Evolutionary conservation across 2,113 vertebrate genomes (phyloP), one percentile per base, ranked within the genome.

Genomic region (Brachypteracias leptosomus): DNA sequence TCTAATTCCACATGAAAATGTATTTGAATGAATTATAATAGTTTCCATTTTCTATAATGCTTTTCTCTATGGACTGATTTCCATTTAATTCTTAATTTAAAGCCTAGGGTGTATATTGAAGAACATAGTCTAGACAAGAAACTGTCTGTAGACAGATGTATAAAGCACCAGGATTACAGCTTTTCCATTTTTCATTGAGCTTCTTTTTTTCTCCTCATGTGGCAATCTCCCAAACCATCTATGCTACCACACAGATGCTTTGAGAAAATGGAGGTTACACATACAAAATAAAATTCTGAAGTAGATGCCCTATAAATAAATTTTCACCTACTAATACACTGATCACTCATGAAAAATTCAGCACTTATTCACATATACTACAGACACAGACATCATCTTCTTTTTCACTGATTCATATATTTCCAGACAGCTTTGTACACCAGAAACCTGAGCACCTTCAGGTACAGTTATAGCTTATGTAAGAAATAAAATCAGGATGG

Each of bases 1-100:
- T 76, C 19, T 76, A 85, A 59, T 86, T 88, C 82, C 59, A 73
- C 35, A 71, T 42, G 47, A 67, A 86, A 83, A 84, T 40, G 1
- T 33, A 71, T 90, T 92, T 86, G 20, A 92, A 92, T 47, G 2
- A 92, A 92, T 80, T 77, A 70, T 59, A 18, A 38, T 21, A 1
- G 9, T 83, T 94, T 83, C 42, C 17, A 10, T 35, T 8, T 59
- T 85, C 65, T 66, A 12, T n/a, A 67, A 66, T 25, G 5, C 2
- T 91, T 89, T 91, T 52, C 42, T 87, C 42, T 76, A 6, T 28
- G 59, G 79, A 62, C 31, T 51, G 20, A 82, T 79, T 86, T 86
- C 20, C 16, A 71, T 82, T 80, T 62, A 85, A 77, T 77, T 73
- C 38, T 92, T 88, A 76, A 73, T 88, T 84, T 89, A 90, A 93